Evolutionary conservation across 1,140 invertebrate species (phyloP).

Genomic region (Globodera rostochiensis): DNA sequence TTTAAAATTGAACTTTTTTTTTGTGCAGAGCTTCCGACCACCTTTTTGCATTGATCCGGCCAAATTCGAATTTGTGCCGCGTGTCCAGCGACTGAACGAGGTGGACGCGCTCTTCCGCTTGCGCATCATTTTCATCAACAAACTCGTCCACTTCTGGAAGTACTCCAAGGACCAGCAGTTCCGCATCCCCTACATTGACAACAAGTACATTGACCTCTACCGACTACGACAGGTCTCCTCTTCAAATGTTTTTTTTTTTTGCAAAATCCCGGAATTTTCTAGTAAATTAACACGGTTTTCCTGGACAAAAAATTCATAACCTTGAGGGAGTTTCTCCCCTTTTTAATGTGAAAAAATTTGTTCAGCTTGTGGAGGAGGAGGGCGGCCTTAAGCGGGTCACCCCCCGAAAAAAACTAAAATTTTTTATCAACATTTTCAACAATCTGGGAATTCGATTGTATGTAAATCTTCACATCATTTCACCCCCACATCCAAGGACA

Average conservation of each 20-base stretch:
- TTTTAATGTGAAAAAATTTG: constrained; percentile 22
- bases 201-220: constrained; percentile 89
- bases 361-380: constrained; percentile 80
- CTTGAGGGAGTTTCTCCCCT: neutral
- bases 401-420: no score
- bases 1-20: neutral
- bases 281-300: neutral
- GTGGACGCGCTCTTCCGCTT: constrained; percentile 52
- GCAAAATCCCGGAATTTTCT: constrained; percentile 10
- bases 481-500: no score
- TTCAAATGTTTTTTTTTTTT: constrained; percentile 27
- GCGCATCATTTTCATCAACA: constrained; percentile 48
- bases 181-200: constrained; percentile 79
- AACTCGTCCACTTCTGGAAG: constrained; percentile 53
- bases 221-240: constrained; percentile 76
- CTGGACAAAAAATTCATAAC: neutral
- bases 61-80: constrained; percentile 84
- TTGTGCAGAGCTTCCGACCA: constrained; percentile 86
- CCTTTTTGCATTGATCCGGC: constrained; percentile 97
- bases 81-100: constrained; percentile 93
- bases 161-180: constrained; percentile 46
- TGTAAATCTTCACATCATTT: no score
- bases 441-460: no score
- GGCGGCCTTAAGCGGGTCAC: constrained; percentile 66
- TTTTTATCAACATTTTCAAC: no score